These are phyloP conservation scores for Heteromyza rotundicornis DNA, from an alignment of 2,888 invertebrate genomes.

Conservation along the genomic window DNA sequence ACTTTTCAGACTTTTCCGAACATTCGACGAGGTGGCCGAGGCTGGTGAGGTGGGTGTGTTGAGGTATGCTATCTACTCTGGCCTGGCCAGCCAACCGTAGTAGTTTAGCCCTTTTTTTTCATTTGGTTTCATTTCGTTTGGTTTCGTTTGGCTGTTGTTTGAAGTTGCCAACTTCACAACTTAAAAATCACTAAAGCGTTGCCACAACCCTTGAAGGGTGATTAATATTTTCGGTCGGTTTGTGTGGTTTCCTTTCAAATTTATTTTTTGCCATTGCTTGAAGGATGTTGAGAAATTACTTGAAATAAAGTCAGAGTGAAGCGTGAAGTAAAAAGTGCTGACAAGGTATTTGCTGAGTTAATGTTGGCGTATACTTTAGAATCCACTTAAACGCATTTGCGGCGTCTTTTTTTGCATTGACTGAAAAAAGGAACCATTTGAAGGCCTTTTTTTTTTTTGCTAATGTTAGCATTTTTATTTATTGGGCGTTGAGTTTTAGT, in stretches of 20 bases:
- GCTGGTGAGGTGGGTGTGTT: neutral
- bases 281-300: neutral
- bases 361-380: neutral
- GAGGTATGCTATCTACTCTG: neutral
- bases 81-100: neutral
- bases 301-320: neutral
- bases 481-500: too few relatives aligned
- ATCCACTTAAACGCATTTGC: constrained; percentile 2
- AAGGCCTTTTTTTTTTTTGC: too few relatives aligned
- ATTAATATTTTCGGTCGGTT: constrained; percentile 49
- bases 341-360: neutral
- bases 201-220: constrained; percentile 30
- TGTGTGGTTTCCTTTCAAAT: neutral
- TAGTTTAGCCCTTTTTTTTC: constrained; percentile 2
- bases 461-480: too few relatives aligned
- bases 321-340: neutral
- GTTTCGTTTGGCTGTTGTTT: neutral
- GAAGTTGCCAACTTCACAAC: neutral
- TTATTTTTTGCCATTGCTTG: neutral
- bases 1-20: neutral
- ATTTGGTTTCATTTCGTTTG: neutral
- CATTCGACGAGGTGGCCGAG: neutral
- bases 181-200: constrained; percentile 16
- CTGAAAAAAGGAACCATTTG: too few relatives aligned
- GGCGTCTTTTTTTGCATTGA: neutral